phyloP scores from a whole-genome alignment of 2,888 invertebrate species.

The Ramazzottius varieornatus region DNA sequence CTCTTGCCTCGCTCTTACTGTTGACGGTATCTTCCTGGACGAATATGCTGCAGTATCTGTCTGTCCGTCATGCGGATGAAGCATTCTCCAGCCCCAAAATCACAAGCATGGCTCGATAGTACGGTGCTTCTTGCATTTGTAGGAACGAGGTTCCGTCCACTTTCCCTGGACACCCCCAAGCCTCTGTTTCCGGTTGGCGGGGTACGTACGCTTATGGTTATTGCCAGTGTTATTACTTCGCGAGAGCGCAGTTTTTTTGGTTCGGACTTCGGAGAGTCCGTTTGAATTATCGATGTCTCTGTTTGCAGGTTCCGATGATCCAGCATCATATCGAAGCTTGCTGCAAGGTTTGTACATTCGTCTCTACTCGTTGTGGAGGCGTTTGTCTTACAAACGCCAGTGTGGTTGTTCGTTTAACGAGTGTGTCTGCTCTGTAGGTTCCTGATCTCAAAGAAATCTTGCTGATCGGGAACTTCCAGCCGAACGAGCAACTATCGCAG shows the following conservation, averaged over 20 bases:
- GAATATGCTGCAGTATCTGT: no score
- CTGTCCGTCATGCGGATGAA: no score
- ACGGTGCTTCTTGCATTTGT: conserved; percentile 15
- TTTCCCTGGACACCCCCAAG: conserved; percentile 87
- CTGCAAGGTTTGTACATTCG: conserved; percentile 16
- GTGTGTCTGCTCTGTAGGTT: conserved; percentile 29
- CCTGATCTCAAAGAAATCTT: conserved; percentile 61
- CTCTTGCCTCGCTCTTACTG: no score
- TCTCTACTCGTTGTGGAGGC: no score
- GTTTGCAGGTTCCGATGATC: conserved; percentile 42
- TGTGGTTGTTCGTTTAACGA: conserved; percentile 1
- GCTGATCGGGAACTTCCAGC: conserved; percentile 71
- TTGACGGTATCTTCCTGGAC: no score
- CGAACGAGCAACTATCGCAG: conserved; percentile 44
- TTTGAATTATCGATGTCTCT: not conserved
- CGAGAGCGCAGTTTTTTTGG: not conserved
- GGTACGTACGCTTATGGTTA: conserved; percentile 9
- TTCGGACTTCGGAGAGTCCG: no score
- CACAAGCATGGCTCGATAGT: conserved; percentile 5
- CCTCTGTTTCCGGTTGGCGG: conserved; percentile 92
- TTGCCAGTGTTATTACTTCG: not conserved
- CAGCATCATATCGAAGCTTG: conserved; percentile 94
- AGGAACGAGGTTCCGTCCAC: conserved; percentile 88
- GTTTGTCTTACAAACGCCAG: conserved; percentile 6
- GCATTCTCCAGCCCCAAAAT: no score